These are phyloP conservation scores for Hylyphantes graminicola DNA, from an alignment of 1,140 invertebrate species.

Conservation along the genomic window DNA sequence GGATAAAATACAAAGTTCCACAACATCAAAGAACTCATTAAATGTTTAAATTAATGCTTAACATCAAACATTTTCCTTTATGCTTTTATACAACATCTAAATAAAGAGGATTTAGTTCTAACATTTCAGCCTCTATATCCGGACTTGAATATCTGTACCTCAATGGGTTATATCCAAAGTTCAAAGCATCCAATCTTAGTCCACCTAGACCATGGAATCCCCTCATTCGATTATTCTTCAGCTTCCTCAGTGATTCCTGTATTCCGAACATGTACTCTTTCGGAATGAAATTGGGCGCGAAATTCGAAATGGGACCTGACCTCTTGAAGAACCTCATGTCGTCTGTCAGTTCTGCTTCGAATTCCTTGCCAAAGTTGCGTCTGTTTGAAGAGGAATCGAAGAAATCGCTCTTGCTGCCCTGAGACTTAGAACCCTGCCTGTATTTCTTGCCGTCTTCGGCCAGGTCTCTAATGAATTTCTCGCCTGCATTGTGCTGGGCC, in stretches of 20 bases:
- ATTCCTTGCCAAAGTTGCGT: constrained; percentile 21
- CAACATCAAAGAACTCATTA: too few species aligned
- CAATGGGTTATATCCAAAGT: constrained; percentile 34
- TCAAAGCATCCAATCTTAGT: constrained; percentile 9
- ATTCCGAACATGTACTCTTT: constrained; percentile 22
- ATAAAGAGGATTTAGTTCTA: neutral
- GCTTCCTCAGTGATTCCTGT: neutral
- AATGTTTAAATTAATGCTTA: too few species aligned
- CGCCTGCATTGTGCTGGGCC: neutral
- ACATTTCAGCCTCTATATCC: neutral
- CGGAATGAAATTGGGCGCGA: constrained; percentile 24
- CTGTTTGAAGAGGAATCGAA: neutral
- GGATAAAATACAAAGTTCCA: too few species aligned
- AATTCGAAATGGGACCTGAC: constrained; percentile 16
- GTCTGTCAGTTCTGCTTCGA: neutral
- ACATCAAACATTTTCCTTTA: neutral
- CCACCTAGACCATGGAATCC: constrained; percentile 42
- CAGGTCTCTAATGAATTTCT: constrained; percentile 23
- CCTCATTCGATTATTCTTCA: neutral
- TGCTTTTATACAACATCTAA: constrained; percentile 9
- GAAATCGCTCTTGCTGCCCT: neutral
- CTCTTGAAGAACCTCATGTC: constrained; percentile 12
- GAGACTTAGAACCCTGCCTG: neutral
- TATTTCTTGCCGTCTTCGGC: constrained; percentile 20
- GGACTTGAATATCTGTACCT: neutral